Conservation (phyloP, 2,888 invertebrate species). For the Harmothoe impar region DNA sequence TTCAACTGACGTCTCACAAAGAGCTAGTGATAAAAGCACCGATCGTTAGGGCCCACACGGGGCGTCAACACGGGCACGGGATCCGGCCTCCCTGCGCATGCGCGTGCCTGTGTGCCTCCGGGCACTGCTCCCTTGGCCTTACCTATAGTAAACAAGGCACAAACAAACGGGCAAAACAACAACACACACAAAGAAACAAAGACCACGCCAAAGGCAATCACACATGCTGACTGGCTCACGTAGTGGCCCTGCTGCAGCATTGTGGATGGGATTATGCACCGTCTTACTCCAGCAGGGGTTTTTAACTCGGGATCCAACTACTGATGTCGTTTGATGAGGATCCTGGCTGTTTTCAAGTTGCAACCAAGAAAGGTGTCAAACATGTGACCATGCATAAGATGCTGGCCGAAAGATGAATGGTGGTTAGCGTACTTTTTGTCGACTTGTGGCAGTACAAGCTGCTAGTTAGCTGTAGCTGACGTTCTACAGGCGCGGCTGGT, state of each 20-base stretch:
- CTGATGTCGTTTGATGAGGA: slow-evolving; percentile 11
- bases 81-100: slow-evolving; percentile 8
- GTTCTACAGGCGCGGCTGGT: not conserved
- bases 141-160: slow-evolving; percentile 23
- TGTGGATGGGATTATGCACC: not conserved
- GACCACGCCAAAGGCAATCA: not conserved
- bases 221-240: not conserved
- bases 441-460: not conserved
- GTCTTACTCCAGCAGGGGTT: not conserved
- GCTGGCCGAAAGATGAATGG: not conserved
- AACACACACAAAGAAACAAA: not conserved
- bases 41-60: slow-evolving; percentile 30
- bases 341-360: not conserved
- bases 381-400: slow-evolving; percentile 2
- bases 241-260: not conserved
- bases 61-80: not conserved
- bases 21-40: slow-evolving; percentile 11
- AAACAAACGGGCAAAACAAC: not conserved
- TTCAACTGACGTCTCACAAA: slow-evolving; percentile 35
- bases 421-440: not conserved
- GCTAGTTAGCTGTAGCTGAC: not conserved
- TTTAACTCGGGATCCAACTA: not conserved
- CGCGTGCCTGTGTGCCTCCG: slow-evolving; percentile 6
- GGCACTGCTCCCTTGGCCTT: slow-evolving; percentile 12
- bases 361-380: not conserved